Evolutionary conservation across 1,140 invertebrate genomes (phyloP).

Genomic region (Parapsyche elsis): DNA sequence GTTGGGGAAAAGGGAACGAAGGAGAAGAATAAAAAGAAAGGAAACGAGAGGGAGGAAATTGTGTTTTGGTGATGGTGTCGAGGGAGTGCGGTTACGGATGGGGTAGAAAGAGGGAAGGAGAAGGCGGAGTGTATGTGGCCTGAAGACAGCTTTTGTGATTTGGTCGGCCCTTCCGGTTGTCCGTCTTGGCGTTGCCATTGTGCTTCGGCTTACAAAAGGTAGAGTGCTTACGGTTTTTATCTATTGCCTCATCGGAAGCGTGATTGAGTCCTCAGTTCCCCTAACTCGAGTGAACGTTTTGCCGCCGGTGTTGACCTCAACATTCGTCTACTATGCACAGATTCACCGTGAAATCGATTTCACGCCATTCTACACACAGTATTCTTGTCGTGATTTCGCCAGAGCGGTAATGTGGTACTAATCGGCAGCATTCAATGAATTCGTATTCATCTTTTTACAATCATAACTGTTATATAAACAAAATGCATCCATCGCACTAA

Average conservation of each 20-base stretch:
- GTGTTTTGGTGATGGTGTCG: constrained; percentile 11
- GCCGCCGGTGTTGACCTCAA: background rate
- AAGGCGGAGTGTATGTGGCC: background rate
- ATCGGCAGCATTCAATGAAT: too few relatives aligned
- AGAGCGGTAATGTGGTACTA: too few relatives aligned
- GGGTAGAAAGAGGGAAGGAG: background rate
- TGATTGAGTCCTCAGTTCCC: constrained; percentile 39
- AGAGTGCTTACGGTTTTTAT: constrained; percentile 45
- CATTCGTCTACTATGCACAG: background rate
- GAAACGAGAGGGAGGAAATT: constrained; percentile 16
- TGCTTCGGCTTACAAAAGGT: constrained; percentile 33
- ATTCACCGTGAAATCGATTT: background rate
- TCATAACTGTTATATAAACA: too few relatives aligned
- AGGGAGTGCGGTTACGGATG: background rate
- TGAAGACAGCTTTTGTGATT: constrained; percentile 42
- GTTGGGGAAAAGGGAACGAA: background rate
- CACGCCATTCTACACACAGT: background rate
- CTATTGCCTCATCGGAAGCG: constrained; percentile 42
- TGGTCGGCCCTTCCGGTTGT: constrained; percentile 36
- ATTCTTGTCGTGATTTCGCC: too few relatives aligned
- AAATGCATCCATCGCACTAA: too few relatives aligned
- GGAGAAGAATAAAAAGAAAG: background rate
- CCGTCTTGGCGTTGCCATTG: constrained; percentile 30
- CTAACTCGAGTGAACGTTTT: constrained; percentile 24
- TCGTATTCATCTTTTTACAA: too few relatives aligned